These are phyloP conservation scores for Hedya salicella DNA, from an alignment of 2,888 invertebrate species.

Conservation along the genomic window DNA sequence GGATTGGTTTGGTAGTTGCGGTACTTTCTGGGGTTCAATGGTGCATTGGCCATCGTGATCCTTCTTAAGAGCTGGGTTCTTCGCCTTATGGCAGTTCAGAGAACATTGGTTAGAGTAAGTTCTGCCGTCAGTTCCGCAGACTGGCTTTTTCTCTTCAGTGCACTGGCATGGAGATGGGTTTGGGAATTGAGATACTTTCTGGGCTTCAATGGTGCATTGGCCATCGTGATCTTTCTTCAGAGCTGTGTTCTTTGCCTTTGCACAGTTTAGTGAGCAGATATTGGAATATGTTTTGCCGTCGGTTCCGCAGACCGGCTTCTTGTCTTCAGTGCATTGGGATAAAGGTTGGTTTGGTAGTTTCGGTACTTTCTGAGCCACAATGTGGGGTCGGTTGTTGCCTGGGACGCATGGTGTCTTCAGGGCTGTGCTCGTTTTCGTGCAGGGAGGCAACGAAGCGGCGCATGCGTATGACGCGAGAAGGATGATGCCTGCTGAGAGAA, in stretches of 20 bases:
- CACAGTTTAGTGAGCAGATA: too few relatives aligned
- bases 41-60: not conserved
- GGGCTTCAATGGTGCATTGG: conserved; percentile 34
- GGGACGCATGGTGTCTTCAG: conserved; percentile 38
- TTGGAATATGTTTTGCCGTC: too few relatives aligned
- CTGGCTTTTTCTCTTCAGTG: conserved; percentile 34
- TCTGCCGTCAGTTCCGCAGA: too few relatives aligned
- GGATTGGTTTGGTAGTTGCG: conserved; percentile 37
- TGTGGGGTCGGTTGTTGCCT: conserved; percentile 45
- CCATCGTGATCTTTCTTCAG: too few relatives aligned
- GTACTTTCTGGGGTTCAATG: conserved; percentile 40
- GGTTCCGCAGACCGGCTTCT: conserved; percentile 1
- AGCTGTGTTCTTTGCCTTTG: too few relatives aligned
- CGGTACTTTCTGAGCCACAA: conserved; percentile 41
- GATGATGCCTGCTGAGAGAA: conserved; percentile 53
- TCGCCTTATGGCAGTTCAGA: too few relatives aligned
- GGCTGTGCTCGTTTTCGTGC: conserved; percentile 6
- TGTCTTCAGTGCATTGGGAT: conserved; percentile 47
- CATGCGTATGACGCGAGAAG: conserved; percentile 69
- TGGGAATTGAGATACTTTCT: conserved; percentile 41
- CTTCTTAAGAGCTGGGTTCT: too few relatives aligned
- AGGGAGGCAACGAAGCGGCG: conserved; percentile 75
- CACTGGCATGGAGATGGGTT: conserved; percentile 47
- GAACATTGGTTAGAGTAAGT: too few relatives aligned
- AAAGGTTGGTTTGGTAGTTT: conserved; percentile 34